Evolutionary conservation across 2,113 vertebrate genomes (phyloP).

Genomic region (Ginglymostoma cirratum): DNA sequence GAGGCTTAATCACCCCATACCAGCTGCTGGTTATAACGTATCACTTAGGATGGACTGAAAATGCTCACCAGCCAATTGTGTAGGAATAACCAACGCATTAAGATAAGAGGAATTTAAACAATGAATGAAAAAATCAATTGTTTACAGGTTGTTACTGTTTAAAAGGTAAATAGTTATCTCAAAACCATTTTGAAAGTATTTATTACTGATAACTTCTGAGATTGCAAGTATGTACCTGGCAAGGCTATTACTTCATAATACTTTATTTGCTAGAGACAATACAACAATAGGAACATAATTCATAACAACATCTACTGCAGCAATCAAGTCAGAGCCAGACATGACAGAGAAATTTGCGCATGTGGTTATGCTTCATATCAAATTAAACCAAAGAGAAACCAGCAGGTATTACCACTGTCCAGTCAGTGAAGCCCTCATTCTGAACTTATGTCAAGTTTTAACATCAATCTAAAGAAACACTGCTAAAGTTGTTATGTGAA

Average conservation of each 20-base stretch:
- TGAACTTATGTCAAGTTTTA: neutral
- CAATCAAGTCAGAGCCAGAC: too few species aligned
- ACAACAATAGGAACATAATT: too few species aligned
- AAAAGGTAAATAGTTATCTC: neutral
- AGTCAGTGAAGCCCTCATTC: too few species aligned
- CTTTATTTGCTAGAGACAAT: too few species aligned
- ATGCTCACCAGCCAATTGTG: neutral
- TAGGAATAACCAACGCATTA: neutral
- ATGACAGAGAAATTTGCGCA: too few species aligned
- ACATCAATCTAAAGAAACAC: neutral
- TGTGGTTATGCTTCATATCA: too few species aligned
- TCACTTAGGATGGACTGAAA: neutral
- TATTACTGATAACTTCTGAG: neutral
- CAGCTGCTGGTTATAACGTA: neutral
- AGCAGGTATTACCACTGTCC: too few species aligned
- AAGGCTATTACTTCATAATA: too few species aligned
- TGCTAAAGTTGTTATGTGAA: neutral
- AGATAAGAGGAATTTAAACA: neutral
- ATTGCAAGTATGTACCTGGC: neutral
- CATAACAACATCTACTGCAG: too few species aligned
- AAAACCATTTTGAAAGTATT: neutral
- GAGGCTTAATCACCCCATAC: neutral
- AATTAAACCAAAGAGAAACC: too few species aligned
- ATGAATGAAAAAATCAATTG: neutral
- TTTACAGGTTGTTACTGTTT: neutral